Evolutionary conservation across 1,140 invertebrate genomes (phyloP), one percentile per base, ranked within the genome.

Genomic region (Doryteuthis pealeii): DNA sequence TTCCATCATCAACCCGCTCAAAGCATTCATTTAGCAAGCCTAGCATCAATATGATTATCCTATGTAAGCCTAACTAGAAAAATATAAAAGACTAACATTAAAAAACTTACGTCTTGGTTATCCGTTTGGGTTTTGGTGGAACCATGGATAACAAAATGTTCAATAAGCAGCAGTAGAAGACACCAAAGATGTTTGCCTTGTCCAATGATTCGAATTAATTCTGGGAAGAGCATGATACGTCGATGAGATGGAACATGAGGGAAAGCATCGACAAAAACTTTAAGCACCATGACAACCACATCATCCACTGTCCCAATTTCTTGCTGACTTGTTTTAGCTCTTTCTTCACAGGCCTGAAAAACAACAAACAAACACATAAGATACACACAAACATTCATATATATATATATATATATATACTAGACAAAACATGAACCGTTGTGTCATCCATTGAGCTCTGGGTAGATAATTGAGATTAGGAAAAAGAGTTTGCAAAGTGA

Each of bases 161-260:
- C 84, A 65, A 85, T 82, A 68, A 88, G 80, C 69, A 88, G 84
- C 22, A 88, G 81, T 31, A 89, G 72, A 40, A 87, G 80, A 15
- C 88, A 88, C 91, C 95, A 94, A 0, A 98, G 88, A 85, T 94
- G 92, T 43, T 92, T 88, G 40, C 92, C 89, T 1, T 91, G 88
- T 45, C 91, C 90, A 1, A 97, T 86, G 1, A 94, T 92, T 43
- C 91, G 88, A 5, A 97, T 86, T 0, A 98, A 87, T 77, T 95
- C 94, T 5, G 90, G 90, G 77, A 96, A 96, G 0, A 98, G 85
- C 0, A 93, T 92, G 35, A 93, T 86, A 54, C 94, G 89, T 58
- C 96, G 90, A 88, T 98, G 96, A 80, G 94, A 92, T 0, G 96
- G 96, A 67, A 98, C 94, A 87, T 98, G 94, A 1, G 94, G 89